Percentiles rank a stretch among this genome's conserved stretches.
Evolutionary conservation across 1,140 invertebrate species (phyloP).

Genomic region (Papilio glaucus): DNA sequence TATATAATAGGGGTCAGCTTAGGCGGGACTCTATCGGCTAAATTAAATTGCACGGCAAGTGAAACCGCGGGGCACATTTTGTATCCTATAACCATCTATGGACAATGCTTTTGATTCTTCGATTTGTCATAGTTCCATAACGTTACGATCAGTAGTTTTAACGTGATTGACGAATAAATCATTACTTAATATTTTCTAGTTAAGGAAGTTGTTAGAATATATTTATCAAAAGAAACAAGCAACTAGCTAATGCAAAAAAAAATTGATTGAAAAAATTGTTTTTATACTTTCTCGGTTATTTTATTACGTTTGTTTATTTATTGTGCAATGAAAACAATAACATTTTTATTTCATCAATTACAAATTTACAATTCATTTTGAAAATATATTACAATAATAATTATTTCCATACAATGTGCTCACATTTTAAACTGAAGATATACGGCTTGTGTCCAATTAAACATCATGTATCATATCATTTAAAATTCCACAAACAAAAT

Average conservation of each 20-base stretch:
- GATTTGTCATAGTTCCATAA: no score
- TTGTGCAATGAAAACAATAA: conserved; percentile 24
- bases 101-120: no score
- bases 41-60: no score
- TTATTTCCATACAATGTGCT: conserved; percentile 36
- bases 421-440: conserved; percentile 35
- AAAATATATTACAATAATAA: conserved; percentile 35
- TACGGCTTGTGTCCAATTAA: conserved; percentile 27
- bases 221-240: no score
- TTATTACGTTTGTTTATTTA: background rate
- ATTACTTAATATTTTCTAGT: no score
- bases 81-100: no score
- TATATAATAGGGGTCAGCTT: no score
- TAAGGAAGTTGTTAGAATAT: no score
- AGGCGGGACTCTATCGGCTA: no score
- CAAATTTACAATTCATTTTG: conserved; percentile 26
- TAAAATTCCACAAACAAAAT: conserved; percentile 51
- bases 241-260: background rate
- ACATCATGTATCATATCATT: conserved; percentile 49
- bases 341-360: conserved; percentile 17
- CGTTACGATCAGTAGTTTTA: no score
- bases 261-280: background rate
- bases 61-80: no score
- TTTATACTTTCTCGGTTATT: conserved; percentile 3
- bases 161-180: no score